A percentile compares a stretch with the other conserved stretches of the same genome.
Conservation (phyloP, 2,113 vertebrate species). For the Apeltes quadracus region DNA sequence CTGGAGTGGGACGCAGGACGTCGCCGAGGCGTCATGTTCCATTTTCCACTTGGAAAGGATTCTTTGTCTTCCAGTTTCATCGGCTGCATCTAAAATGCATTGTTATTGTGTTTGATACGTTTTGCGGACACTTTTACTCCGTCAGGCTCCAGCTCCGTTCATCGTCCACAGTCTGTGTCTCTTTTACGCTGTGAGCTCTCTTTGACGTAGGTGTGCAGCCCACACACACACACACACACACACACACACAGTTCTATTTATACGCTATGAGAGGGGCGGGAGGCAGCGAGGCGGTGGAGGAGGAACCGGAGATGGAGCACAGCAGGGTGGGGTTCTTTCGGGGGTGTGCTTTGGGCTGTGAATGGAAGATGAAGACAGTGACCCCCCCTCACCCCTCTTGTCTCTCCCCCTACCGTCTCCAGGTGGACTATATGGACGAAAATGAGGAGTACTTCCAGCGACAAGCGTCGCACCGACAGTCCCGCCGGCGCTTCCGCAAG, state of each 20-base stretch:
- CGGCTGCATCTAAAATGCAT: conserved; percentile 22
- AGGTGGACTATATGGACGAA: conserved; percentile 99
- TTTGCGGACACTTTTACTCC: conserved; percentile 14
- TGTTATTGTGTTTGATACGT: conserved; percentile 26
- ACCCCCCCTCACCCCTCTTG: conserved; percentile 51
- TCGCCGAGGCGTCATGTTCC: conserved; percentile 2
- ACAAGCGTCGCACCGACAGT: conserved; percentile 97
- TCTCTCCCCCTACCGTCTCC: conserved; percentile 49
- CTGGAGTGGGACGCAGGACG: too few relatives aligned
- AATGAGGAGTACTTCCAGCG: conserved; percentile 99
- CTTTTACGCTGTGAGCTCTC: conserved; percentile 50
- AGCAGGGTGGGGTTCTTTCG: conserved; percentile 25
- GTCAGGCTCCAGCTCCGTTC: conserved; percentile 26
- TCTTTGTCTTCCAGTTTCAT: background rate
- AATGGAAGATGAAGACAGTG: conserved; percentile 54
- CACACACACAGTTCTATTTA: conserved; percentile 74
- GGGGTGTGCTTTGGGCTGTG: conserved; percentile 34
- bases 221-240: too few relatives aligned
- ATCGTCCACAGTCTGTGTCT: conserved; percentile 11
- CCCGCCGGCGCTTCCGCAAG: conserved; percentile 95
- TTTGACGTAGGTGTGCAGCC: conserved; percentile 70
- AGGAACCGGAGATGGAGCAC: conserved; percentile 18
- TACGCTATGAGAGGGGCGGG: conserved; percentile 63
- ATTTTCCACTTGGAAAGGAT: conserved; percentile 38
- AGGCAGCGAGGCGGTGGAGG: conserved; percentile 17